phyloP scores from a whole-genome alignment of 2,113 vertebrate species.

The Camarhynchus parvulus region DNA sequence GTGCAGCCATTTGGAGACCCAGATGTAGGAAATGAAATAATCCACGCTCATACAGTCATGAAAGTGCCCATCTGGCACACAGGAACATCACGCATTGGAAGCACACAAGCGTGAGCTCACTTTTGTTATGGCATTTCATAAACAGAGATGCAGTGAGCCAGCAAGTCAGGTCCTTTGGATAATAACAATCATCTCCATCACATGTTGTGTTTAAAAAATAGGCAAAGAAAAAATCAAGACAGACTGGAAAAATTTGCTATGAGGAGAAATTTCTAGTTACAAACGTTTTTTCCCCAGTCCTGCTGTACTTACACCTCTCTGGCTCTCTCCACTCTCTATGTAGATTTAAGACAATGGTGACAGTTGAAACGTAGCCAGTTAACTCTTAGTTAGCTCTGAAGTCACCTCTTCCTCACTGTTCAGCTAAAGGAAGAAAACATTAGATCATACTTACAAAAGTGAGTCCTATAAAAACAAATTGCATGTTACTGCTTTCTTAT shows the following conservation, averaged over 20 bases:
- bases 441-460: slow-evolving; percentile 39
- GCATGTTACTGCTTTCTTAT: slow-evolving; percentile 48
- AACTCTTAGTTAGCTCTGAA: slow-evolving; percentile 42
- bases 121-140: slow-evolving; percentile 84
- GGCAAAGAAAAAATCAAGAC: neutral
- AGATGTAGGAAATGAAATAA: slow-evolving; percentile 95
- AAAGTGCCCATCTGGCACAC: slow-evolving; percentile 93
- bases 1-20: slow-evolving; percentile 91
- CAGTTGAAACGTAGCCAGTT: slow-evolving; percentile 49
- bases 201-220: slow-evolving; percentile 52
- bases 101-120: slow-evolving; percentile 80
- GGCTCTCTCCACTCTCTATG: neutral
- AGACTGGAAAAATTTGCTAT: slow-evolving; percentile 48
- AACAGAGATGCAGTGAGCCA: slow-evolving; percentile 74
- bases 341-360: slow-evolving; percentile 48
- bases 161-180: slow-evolving; percentile 70
- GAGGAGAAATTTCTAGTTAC: slow-evolving; percentile 52
- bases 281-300: neutral
- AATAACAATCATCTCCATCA: slow-evolving; percentile 51
- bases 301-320: slow-evolving; percentile 35
- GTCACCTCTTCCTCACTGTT: slow-evolving; percentile 3
- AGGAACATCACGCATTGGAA: slow-evolving; percentile 82
- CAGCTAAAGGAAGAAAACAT: slow-evolving; percentile 40
- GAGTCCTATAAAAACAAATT: slow-evolving; percentile 66
- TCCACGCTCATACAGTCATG: slow-evolving; percentile 87